Evolutionary conservation across 2,113 vertebrate species (phyloP).

Genomic region (Sardina pilchardus): DNA sequence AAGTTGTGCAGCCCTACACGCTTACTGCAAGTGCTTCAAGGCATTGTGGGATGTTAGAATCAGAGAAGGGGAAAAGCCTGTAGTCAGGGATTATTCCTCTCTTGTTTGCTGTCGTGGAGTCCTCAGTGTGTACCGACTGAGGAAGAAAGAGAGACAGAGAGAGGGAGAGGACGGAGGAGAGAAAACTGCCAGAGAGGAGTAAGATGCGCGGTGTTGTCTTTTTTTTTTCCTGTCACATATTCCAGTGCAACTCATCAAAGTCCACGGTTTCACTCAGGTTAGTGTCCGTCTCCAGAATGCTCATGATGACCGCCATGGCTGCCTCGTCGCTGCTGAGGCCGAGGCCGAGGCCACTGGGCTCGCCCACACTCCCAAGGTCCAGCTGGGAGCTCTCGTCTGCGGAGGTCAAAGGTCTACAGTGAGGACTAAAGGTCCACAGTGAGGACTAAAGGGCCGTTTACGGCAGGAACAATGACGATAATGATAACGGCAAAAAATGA

Average conservation of each 20-base stretch:
- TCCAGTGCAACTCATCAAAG: conserved; percentile 92
- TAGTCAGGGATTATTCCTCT: background rate
- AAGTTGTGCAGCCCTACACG: background rate
- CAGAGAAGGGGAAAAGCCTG: background rate
- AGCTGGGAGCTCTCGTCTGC: conserved; percentile 66
- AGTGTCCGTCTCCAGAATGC: conserved; percentile 89
- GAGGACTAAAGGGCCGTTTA: background rate
- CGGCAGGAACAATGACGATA: too few relatives aligned
- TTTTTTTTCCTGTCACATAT: conserved; percentile 50
- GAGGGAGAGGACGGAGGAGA: background rate
- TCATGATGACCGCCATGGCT: conserved; percentile 95
- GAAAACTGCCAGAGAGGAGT: background rate
- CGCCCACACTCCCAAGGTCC: conserved; percentile 61
- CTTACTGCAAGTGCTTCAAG: background rate
- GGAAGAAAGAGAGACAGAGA: background rate
- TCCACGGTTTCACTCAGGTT: conserved; percentile 86
- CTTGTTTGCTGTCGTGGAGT: background rate
- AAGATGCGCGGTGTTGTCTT: background rate
- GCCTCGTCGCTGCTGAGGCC: conserved; percentile 90
- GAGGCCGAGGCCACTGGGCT: conserved; percentile 66
- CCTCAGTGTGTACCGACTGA: background rate
- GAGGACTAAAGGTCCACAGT: background rate
- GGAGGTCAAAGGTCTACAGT: too few relatives aligned
- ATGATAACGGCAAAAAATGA: too few relatives aligned
- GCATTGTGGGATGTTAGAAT: background rate